Conservation (phyloP, 2,888 invertebrate genomes). For the Trissoscelio sp. region DNA sequence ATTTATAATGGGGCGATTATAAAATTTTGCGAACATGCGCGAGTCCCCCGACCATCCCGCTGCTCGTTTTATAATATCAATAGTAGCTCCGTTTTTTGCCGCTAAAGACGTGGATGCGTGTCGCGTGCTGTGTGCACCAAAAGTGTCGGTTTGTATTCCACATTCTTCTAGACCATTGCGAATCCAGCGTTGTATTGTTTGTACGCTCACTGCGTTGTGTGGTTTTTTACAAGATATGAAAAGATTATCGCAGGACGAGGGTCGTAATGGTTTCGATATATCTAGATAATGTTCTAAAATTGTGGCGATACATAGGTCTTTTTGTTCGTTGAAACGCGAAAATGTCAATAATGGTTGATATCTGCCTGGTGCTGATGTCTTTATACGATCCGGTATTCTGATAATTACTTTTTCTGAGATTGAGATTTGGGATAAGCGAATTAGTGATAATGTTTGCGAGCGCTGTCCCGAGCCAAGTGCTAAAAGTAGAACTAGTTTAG, state of each 20-base stretch:
- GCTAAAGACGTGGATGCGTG: conserved; percentile 21
- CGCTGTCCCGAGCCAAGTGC: conserved; percentile 68
- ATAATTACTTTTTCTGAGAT: conserved; percentile 30
- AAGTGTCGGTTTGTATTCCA: conserved; percentile 16
- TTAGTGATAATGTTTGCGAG: conserved; percentile 62
- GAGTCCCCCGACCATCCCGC: conserved; percentile 24
- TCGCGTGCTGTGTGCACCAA: conserved; percentile 16
- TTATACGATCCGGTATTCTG: conserved; percentile 14
- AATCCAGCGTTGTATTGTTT: conserved; percentile 25
- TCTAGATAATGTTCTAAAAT: conserved; percentile 34
- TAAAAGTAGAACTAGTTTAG: conserved; percentile 64
- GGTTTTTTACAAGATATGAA: conserved; percentile 51
- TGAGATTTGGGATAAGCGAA: conserved; percentile 56
- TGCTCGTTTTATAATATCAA: conserved; percentile 17
- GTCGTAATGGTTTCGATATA: conserved; percentile 12
- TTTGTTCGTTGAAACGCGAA: conserved; percentile 32
- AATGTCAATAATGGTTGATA: conserved; percentile 47
- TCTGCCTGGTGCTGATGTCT: conserved; percentile 12
- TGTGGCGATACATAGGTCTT: conserved; percentile 43
- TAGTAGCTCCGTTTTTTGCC: conserved; percentile 13
- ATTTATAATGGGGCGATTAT: conserved; percentile 7
- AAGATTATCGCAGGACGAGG: not conserved
- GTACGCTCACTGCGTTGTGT: conserved; percentile 20
- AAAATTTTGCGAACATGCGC: conserved; percentile 3
- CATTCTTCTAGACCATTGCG: not conserved